A percentile compares a stretch with the other conserved stretches of the same genome.
These are phyloP conservation scores for Aporophyla nigra DNA, from an alignment of 2,888 invertebrate genomes.

Conservation along the genomic window DNA sequence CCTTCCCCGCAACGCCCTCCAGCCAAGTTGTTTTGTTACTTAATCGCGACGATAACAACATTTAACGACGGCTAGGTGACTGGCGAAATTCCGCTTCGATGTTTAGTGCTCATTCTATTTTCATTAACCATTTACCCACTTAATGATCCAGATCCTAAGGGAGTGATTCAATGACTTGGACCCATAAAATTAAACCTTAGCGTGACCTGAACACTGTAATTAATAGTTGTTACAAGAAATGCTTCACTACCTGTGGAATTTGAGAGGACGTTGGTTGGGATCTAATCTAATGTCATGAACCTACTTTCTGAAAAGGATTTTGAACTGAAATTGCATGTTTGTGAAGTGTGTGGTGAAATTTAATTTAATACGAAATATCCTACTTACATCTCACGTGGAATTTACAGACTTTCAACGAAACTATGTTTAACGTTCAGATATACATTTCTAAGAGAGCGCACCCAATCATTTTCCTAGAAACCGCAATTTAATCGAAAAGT, in stretches of 20 bases:
- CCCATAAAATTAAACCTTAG: slow-evolving; percentile 88
- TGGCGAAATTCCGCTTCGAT: slow-evolving; percentile 90
- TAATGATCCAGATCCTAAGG: slow-evolving; percentile 90
- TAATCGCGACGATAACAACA: slow-evolving; percentile 91
- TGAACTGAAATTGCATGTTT: neutral
- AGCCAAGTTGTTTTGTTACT: slow-evolving; percentile 90
- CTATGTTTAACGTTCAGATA: slow-evolving; percentile 4
- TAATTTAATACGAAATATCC: neutral
- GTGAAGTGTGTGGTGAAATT: neutral
- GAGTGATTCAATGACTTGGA: slow-evolving; percentile 88
- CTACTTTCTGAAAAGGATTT: slow-evolving; percentile 7
- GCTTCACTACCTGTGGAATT: slow-evolving; percentile 60
- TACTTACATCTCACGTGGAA: neutral
- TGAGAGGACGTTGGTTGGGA: slow-evolving; percentile 3
- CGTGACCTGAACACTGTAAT: slow-evolving; percentile 85
- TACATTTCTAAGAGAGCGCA: slow-evolving; percentile 14
- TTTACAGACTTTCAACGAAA: slow-evolving; percentile 7
- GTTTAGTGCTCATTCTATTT: slow-evolving; percentile 91
- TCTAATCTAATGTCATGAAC: neutral
- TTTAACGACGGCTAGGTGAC: slow-evolving; percentile 91
- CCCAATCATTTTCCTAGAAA: slow-evolving; percentile 1
- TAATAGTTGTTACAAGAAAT: slow-evolving; percentile 75
- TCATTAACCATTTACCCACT: slow-evolving; percentile 91
- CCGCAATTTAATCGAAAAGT: slow-evolving; percentile 3
- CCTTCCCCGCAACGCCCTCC: slow-evolving; percentile 75